Evolutionary conservation across 2,888 invertebrate species (phyloP), one percentile per base, ranked within the genome.

Genomic region (Andrena chrysosceles): DNA sequence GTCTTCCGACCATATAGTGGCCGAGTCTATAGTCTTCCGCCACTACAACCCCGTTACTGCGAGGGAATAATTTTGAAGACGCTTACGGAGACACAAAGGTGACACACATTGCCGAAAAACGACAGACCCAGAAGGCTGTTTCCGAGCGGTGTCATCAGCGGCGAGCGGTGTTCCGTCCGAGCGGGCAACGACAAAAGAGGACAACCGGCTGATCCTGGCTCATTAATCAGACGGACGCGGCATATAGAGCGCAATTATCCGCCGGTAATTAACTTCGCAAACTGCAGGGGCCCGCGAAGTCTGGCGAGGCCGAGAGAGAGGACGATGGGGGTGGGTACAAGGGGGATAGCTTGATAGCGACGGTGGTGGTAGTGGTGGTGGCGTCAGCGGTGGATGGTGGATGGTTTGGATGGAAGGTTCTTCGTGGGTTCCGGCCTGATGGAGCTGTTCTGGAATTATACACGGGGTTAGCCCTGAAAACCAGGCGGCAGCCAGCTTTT

Each of bases 221-320:
- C 90, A 88, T 92, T 92, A 92, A 91, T 92, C 91, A 91, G 89
- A 83, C 87, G 86, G 86, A 81, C 87, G 56, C 56, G 81, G 88
- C 87, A 89, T 89, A 90, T 86, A 89, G 85, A 86, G 90, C 85
- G 90, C 90, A 92, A 92, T 93, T 92, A 92, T 91, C 91, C 89
- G 89, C 88, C 90, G 90, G 91, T 92, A 93, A 93, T 93, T 93
- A 92, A 93, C 91, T 93, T 91, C 79, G 91, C 88, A 89, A 91
- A 91, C 89, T 91, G 90, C 87, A 86, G 66, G 52, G 56, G 81
- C 85, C 86, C 86, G 87, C 82, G 84, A 88, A 90, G 87, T 87
- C 87, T 83, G 81, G 86, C 71, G 85, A 82, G 81, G 77, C 73
- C 52, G 59, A 5, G 59, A 26, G 33, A 76, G 64, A 70, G 83